Base-by-base conservation (phyloP, 1,140 invertebrate species). In the Lucilia cuprina region DNA sequence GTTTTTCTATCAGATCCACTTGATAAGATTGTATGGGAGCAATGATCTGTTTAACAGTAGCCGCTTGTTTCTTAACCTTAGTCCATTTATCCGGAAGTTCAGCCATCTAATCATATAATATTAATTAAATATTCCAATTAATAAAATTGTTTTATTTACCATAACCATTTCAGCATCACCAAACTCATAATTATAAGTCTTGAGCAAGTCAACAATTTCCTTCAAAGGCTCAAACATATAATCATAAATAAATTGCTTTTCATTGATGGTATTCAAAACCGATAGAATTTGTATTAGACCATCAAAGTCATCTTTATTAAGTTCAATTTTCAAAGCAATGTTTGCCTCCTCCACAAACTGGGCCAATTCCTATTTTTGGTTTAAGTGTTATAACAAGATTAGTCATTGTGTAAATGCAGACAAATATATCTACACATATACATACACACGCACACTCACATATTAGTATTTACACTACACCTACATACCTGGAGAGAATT, bases 51-150 rank as follows among this genome's bases (percentile, higher is more conserved):
- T 97, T 98, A n/a, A 96, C 94, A 82, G 95, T 94, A 7, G 96
- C 94, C 8, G 96, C 94, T 84, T 93, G 87, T 91, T 98, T 97
- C 90, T 98, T 97, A n/a, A 96, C 94, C 84, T 95, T 95, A 47
- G 91, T 93, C 98, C 98, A 99, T 86, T 94, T 94, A 86, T 98
- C 96, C 0, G 98, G 98, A 41, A 99, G 91, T 87, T 96, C 94
- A 91, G 95, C 91, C 60, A 94, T 88, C 91, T 94, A 90, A 65
- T 83, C 49, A 25, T 19, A 82, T 35, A 7, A 35, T 7, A 30
- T 14, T 70, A 83, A n/a, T 25, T 78, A 55, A 84, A 30, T 50
- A 50, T 14, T 25, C n/a, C 21, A 2, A 9, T 13, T 21, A 8
- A 19, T 41, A 3, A 41, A 41, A 25, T 30, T 74, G 3, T 13